Conservation (phyloP, 2,113 vertebrate species). For the Gallinago jamesoni region DNA sequence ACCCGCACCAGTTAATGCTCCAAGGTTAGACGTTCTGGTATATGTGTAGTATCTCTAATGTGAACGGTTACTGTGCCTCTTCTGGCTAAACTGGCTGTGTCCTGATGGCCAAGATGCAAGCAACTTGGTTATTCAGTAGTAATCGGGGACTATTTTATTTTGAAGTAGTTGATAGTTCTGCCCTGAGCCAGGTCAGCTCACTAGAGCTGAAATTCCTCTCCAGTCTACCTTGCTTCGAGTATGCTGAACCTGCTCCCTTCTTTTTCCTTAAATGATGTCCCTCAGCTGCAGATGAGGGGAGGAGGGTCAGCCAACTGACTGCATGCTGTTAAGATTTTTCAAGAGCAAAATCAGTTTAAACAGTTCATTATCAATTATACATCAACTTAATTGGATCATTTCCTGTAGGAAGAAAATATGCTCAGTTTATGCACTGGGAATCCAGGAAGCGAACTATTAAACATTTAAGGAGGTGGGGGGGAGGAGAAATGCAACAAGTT, state of each 20-base stretch:
- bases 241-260: background rate
- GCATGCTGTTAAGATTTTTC: background rate
- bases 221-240: background rate
- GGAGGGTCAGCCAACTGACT: background rate
- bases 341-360: slow-evolving; percentile 53
- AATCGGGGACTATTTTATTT: background rate
- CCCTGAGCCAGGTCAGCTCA: background rate
- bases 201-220: background rate
- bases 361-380: slow-evolving; percentile 66
- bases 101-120: background rate
- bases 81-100: background rate
- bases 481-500: slow-evolving; percentile 39
- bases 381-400: slow-evolving; percentile 62
- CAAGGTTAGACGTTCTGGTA: accelerated
- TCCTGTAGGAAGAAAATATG: slow-evolving; percentile 68
- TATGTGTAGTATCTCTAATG: accelerated
- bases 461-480: background rate
- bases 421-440: slow-evolving; percentile 26
- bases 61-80: background rate
- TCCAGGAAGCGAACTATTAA: slow-evolving; percentile 63
- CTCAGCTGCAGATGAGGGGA: background rate
- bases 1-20: background rate
- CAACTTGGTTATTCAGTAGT: background rate
- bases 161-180: background rate
- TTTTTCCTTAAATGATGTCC: background rate